phyloP scores from a whole-genome alignment of 1,140 invertebrate genomes.

The Muscidifurax raptorellus region DNA sequence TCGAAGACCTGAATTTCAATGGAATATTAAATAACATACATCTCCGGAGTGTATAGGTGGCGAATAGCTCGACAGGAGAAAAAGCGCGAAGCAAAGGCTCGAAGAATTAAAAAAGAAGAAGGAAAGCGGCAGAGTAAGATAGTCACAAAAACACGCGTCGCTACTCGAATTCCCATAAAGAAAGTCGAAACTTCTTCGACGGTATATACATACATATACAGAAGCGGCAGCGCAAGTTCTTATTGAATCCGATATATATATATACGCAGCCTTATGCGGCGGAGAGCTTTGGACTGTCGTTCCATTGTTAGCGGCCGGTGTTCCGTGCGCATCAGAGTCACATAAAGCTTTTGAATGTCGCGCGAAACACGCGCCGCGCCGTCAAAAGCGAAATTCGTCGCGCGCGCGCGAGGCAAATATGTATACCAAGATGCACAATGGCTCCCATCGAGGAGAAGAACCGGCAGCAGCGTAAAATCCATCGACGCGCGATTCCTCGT shows the following conservation, averaged over 20 bases:
- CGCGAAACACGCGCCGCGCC: not conserved
- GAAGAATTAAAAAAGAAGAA: not conserved
- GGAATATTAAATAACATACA: constrained; percentile 23
- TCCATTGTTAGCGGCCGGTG: constrained; percentile 23
- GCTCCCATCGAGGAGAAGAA: not conserved
- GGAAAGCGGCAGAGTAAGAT: not conserved
- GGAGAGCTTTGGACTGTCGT: constrained; percentile 5
- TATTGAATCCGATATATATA: constrained; percentile 32
- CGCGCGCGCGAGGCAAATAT: constrained; percentile 38
- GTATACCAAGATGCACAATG: not conserved
- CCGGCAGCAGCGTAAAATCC: not conserved
- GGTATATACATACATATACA: not conserved
- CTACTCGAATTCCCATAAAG: not conserved
- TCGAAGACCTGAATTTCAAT: constrained; percentile 6
- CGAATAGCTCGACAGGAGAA: not conserved
- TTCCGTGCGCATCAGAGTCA: not conserved
- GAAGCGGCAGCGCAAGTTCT: not conserved
- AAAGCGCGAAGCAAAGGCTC: not conserved
- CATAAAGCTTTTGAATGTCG: constrained; percentile 35
- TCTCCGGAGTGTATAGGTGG: not conserved
- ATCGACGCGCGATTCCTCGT: not conserved
- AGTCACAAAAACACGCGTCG: too few species aligned
- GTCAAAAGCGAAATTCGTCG: constrained; percentile 16
- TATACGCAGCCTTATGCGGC: not conserved
- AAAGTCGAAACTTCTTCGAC: constrained; percentile 32